A percentile compares a stretch with the other conserved stretches of the same genome.
These are phyloP conservation scores for Esox niger DNA, from an alignment of 2,113 vertebrate species.

Conservation along the genomic window DNA sequence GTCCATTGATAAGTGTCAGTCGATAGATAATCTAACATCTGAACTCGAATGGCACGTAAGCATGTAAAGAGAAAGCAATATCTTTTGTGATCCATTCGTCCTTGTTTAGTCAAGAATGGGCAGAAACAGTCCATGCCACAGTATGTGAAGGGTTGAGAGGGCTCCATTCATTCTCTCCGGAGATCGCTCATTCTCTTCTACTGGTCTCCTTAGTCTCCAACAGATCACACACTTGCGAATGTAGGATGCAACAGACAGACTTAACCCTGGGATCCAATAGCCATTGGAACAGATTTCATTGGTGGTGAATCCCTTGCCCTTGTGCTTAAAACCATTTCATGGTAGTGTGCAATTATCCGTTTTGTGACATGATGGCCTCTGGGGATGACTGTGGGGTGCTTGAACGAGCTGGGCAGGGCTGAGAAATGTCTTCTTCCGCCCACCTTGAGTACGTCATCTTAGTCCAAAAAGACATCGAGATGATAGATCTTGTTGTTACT, in stretches of 20 bases:
- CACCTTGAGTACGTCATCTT: not conserved
- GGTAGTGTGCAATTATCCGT: not conserved
- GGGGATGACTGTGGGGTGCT: conserved; percentile 8
- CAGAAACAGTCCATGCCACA: not conserved
- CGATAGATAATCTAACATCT: no score
- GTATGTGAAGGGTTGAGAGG: not conserved
- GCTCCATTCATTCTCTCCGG: not conserved
- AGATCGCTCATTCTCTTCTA: not conserved
- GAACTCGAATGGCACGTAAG: no score
- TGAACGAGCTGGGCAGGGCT: not conserved
- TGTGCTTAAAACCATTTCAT: conserved; percentile 6
- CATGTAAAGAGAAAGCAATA: no score
- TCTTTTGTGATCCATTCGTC: no score
- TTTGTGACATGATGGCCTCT: conserved; percentile 1
- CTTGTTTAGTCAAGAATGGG: not conserved
- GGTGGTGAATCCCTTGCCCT: conserved; percentile 8
- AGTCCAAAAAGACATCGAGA: not conserved
- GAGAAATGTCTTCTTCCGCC: not conserved
- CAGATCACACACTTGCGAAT: not conserved
- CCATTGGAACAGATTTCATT: not conserved
- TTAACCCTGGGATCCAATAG: not conserved
- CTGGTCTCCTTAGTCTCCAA: not conserved
- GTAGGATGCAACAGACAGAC: not conserved
- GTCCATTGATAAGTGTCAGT: no score
- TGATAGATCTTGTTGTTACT: not conserved